These are phyloP conservation scores for Phengaris alcon DNA, from an alignment of 2,888 invertebrate species.

Conservation along the genomic window DNA sequence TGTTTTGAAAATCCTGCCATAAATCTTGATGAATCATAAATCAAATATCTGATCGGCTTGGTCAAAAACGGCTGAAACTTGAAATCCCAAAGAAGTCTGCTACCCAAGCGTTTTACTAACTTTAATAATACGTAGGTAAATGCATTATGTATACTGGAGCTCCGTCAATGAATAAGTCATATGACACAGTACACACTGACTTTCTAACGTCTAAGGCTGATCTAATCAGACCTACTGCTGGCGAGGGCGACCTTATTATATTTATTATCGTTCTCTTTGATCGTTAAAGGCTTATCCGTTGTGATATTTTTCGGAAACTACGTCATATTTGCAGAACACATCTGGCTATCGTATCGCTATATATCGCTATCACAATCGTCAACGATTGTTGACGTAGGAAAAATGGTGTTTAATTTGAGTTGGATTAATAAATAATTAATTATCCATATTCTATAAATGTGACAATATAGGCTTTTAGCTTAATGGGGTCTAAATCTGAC, in stretches of 20 bases:
- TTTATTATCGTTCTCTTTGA: not conserved
- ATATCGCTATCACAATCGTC: too few species aligned
- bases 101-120: not conserved
- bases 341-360: too few species aligned
- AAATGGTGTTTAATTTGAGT: too few species aligned
- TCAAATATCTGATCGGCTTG: too few species aligned
- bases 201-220: constrained; percentile 17
- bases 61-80: not conserved
- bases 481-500: too few species aligned
- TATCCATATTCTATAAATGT: too few species aligned
- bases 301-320: not conserved
- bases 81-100: not conserved
- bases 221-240: constrained; percentile 8
- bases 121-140: not conserved
- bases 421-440: too few species aligned
- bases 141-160: not conserved
- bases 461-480: too few species aligned
- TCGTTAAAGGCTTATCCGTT: not conserved
- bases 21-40: not conserved
- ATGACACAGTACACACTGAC: constrained; percentile 5
- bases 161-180: constrained; percentile 3
- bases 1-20: not conserved
- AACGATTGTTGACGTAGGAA: too few species aligned
- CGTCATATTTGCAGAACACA: not conserved
- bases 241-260: constrained; percentile 8